Conservation (phyloP, 2,797 vertebrate species). For the Fistularia tabacaria region DNA sequence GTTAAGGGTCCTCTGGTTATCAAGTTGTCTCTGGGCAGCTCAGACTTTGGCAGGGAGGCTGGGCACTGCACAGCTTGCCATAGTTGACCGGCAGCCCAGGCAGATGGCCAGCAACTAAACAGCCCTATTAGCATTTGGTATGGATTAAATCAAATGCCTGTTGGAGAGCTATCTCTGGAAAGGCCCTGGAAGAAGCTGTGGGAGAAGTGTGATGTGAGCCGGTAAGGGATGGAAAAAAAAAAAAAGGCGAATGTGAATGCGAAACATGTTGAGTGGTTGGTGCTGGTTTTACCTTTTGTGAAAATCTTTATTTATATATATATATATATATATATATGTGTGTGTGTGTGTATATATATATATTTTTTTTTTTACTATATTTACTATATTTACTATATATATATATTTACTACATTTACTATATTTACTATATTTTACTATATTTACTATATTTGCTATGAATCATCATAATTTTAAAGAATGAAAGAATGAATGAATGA, state of each 20-base stretch:
- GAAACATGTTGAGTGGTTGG: conserved; percentile 1
- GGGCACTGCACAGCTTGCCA: conserved; percentile 58
- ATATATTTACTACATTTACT: no score
- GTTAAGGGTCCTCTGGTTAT: conserved; percentile 61
- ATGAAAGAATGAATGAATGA: no score
- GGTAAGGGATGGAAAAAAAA: conserved; percentile 16
- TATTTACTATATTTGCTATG: no score
- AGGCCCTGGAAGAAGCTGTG: conserved; percentile 40
- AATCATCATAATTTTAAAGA: no score
- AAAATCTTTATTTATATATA: background rate
- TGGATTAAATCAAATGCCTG: conserved; percentile 76
- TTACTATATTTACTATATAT: no score
- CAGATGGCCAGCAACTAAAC: conserved; percentile 76
- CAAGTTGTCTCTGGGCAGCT: conserved; percentile 68
- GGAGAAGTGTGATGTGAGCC: conserved; percentile 30
- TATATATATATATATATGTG: no score
- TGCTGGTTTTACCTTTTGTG: conserved; percentile 25
- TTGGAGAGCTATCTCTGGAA: conserved; percentile 56
- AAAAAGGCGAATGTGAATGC: conserved; percentile 12
- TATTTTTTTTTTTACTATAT: no score
- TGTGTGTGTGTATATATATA: no score
- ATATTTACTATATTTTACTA: no score
- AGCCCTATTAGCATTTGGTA: conserved; percentile 80
- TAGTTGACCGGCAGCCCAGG: conserved; percentile 69
- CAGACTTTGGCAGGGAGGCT: conserved; percentile 56